These are phyloP conservation scores for Meles meles DNA, from an alignment of 2,113 vertebrate species.

Conservation along the genomic window DNA sequence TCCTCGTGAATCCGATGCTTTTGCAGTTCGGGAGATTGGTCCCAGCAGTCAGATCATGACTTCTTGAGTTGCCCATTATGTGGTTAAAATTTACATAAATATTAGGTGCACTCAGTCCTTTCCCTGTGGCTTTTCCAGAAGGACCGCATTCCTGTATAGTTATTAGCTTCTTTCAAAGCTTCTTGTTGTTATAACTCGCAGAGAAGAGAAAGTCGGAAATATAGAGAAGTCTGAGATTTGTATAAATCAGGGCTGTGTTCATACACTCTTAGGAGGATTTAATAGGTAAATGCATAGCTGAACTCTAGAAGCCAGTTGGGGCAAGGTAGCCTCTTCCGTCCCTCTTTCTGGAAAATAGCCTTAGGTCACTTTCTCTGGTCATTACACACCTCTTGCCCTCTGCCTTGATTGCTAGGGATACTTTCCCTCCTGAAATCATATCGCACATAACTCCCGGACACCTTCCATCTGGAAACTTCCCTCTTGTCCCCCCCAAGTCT, in stretches of 20 bases:
- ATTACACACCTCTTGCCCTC: background rate
- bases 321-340: background rate
- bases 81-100: slow-evolving; percentile 66
- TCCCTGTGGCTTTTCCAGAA: slow-evolving; percentile 65
- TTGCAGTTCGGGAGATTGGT: slow-evolving; percentile 37
- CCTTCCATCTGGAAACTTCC: background rate
- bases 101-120: slow-evolving; percentile 36
- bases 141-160: slow-evolving; percentile 69
- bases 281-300: background rate
- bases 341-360: background rate
- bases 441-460: background rate
- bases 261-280: slow-evolving; percentile 12
- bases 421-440: background rate
- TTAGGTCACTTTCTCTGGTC: background rate
- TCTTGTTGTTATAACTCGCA: slow-evolving; percentile 52
- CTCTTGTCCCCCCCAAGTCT: background rate
- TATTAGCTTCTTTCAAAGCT: slow-evolving; percentile 57
- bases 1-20: slow-evolving; percentile 30
- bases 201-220: slow-evolving; percentile 51
- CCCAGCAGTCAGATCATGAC: slow-evolving; percentile 48
- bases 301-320: background rate
- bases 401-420: slow-evolving; percentile 2
- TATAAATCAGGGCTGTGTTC: slow-evolving; percentile 25
- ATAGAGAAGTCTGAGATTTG: slow-evolving; percentile 50
- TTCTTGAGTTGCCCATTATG: slow-evolving; percentile 58